Conservation (phyloP, 2,797 vertebrate species). For the Cirrhinus molitorella region DNA sequence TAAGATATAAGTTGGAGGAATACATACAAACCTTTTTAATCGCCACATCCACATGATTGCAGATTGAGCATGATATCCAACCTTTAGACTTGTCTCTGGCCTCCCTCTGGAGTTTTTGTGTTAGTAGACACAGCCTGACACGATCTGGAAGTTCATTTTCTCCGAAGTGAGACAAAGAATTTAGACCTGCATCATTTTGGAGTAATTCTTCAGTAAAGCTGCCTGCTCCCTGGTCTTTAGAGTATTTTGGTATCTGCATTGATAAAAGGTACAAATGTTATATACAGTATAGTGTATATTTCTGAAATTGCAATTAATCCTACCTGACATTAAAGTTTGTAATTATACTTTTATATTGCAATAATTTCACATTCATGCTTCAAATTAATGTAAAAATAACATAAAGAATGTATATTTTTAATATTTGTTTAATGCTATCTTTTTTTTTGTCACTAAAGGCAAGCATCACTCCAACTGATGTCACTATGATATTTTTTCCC, state of each 20-base stretch:
- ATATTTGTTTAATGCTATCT: too few species aligned
- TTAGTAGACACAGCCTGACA: constrained; percentile 65
- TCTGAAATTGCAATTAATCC: too few species aligned
- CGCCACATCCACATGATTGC: constrained; percentile 76
- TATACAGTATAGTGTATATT: too few species aligned
- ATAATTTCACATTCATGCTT: too few species aligned
- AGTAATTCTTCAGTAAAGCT: constrained; percentile 41
- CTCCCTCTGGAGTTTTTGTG: constrained; percentile 75
- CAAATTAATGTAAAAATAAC: too few species aligned
- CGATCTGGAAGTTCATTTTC: constrained; percentile 65
- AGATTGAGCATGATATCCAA: constrained; percentile 71
- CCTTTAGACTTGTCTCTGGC: constrained; percentile 72
- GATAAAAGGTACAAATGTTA: neutral
- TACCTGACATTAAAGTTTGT: too few species aligned
- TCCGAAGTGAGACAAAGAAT: constrained; percentile 25
- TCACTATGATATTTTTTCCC: too few species aligned
- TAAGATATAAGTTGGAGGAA: neutral
- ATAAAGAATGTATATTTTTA: too few species aligned
- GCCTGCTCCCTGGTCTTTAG: constrained; percentile 61
- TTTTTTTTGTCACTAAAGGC: too few species aligned
- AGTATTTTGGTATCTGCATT: constrained; percentile 78
- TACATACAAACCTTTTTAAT: constrained; percentile 77
- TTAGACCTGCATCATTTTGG: constrained; percentile 39
- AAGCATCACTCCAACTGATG: too few species aligned
- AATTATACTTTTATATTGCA: too few species aligned